These are phyloP conservation scores for Camarhynchus parvulus DNA, from an alignment of 2,113 vertebrate species.

Conservation along the genomic window DNA sequence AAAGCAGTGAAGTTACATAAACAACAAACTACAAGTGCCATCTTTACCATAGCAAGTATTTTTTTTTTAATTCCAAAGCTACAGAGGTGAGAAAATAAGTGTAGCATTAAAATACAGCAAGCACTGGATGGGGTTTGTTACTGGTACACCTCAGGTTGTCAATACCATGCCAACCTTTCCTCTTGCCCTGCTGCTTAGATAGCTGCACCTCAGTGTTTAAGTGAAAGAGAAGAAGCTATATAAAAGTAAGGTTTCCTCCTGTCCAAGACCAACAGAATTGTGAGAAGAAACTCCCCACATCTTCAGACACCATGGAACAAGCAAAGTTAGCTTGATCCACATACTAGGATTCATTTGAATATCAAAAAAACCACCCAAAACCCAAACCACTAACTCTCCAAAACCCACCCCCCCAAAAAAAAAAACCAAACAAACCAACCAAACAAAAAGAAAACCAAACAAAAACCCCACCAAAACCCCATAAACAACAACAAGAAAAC, in stretches of 20 bases:
- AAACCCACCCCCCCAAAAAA: not conserved
- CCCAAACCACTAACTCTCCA: not conserved
- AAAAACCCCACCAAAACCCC: not conserved
- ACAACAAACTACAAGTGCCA: not conserved
- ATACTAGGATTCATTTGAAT: not conserved
- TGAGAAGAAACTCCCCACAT: not conserved
- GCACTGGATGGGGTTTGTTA: not conserved
- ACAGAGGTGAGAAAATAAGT: not conserved
- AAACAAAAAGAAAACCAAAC: not conserved
- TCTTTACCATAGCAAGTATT: not conserved
- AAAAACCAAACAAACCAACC: no score
- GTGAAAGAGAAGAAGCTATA: not conserved
- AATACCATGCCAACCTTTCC: rapidly evolving
- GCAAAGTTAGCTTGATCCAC: not conserved
- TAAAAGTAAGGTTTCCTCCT: not conserved
- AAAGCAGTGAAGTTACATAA: not conserved
- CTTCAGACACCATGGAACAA: not conserved
- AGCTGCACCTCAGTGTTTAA: not conserved
- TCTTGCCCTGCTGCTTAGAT: not conserved
- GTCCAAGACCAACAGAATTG: not conserved
- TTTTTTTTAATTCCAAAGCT: not conserved
- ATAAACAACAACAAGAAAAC: not conserved
- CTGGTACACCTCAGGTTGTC: not conserved
- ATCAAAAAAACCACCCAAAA: not conserved
- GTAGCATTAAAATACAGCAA: not conserved